Evolutionary conservation across 2,888 invertebrate species (phyloP), one percentile per base, ranked within the genome.

Genomic region (Colletes collaris): DNA sequence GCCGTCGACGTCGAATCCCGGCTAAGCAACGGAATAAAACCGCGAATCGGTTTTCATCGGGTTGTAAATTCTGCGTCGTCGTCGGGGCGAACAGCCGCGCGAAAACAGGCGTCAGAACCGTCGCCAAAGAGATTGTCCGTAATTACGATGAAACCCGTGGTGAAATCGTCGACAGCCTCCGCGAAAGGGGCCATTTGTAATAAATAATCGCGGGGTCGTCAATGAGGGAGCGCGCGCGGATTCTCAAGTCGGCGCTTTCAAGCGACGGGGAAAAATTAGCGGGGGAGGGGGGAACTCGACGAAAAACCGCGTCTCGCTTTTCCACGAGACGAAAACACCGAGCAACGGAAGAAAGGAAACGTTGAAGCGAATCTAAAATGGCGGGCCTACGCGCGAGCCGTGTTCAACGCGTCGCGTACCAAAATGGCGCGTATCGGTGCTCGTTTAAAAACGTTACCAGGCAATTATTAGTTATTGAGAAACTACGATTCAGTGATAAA

Each of bases 311-410:
- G 0, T 46, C 44, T 7, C 44, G 7, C 44, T 46, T 8, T 10
- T 8, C 8, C 52, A 37, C 10, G 53, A 13, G n/a, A n/a, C 11
- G n/a, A 27, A 50, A 5, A 27, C 27, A 27, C 27, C 27, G 3
- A 16, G 71, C 13, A 76, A 78, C 46, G 66, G 64, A 53, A 49
- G 62, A 40, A 27, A 78, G 62, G 72, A 79, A 78, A 80, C 73
- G 72, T 78, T 78, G 80, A 80, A 73, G 73, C 69, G 68, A 69
- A 80, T 80, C 80, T 81, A 80, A 8, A 46, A 46, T 8, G 44
- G 44, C 40, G 40, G 40, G 4, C 4, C 40, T 40, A 40, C 6
- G 40, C 40, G 40, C 40, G 40, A 4, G 40, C 4, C 27, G 27
- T 27, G 27, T 27, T 27, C 27, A 40, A 40, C 4, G 40, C 40